Evolutionary conservation across 2,113 vertebrate species (phyloP).

Genomic region (Nibea albiflora): DNA sequence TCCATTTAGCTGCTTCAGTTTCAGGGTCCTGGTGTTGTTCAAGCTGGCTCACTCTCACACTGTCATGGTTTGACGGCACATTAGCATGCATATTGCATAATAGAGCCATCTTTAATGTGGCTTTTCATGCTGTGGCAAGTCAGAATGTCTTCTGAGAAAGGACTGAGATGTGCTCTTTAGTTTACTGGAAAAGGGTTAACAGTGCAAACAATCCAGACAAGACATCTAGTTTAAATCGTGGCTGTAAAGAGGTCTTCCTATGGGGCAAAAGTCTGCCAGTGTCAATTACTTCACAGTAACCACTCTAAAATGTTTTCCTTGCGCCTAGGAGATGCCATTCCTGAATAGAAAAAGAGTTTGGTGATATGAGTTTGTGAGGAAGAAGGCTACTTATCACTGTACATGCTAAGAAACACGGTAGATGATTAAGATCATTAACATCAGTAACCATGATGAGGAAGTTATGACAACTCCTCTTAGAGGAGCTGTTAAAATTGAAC

Average conservation of each 20-base stretch:
- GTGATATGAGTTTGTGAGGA: background rate
- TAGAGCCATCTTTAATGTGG: background rate
- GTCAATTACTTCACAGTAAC: background rate
- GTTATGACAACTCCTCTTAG: background rate
- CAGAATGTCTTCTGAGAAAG: background rate
- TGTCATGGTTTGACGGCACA: background rate
- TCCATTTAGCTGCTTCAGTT: slow-evolving; percentile 4
- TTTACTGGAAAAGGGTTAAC: background rate
- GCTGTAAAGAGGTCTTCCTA: background rate
- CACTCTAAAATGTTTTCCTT: background rate
- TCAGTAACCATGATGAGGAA: background rate
- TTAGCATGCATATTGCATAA: background rate
- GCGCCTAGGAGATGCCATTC: background rate
- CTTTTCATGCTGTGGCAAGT: background rate
- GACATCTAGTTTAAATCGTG: background rate
- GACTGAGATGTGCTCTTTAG: background rate
- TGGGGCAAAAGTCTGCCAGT: background rate
- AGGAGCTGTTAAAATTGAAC: background rate
- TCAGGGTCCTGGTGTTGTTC: background rate
- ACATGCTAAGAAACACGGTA: background rate
- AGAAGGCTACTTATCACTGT: background rate
- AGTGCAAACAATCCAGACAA: background rate
- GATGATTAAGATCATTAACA: background rate
- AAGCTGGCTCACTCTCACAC: too few species aligned
- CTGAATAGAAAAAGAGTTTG: background rate